A percentile compares a stretch with the other conserved stretches of the same genome.
Evolutionary conservation across 2,113 vertebrate genomes (phyloP).

Genomic region (Aegypius monachus): DNA sequence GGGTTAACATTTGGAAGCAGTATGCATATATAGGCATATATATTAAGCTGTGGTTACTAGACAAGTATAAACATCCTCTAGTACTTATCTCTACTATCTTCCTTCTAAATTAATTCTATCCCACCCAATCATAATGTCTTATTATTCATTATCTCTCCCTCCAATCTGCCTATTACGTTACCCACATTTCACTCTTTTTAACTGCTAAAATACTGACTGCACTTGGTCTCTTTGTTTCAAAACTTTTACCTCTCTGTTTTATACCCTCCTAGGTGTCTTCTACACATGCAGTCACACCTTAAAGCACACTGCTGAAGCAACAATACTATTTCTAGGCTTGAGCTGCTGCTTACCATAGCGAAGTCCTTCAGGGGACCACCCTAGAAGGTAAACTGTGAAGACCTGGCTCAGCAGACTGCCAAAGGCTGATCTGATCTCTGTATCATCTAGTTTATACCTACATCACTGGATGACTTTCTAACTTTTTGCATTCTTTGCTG

Average conservation of each 20-base stretch:
- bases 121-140: background rate
- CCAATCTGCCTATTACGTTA: background rate
- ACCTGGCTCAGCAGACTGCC: background rate
- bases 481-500: background rate
- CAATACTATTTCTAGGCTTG: background rate
- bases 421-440: background rate
- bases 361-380: background rate
- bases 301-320: background rate
- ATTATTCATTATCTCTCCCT: background rate
- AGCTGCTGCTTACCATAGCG: background rate
- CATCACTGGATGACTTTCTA: background rate
- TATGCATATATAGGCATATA: rapidly evolving
- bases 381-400: background rate
- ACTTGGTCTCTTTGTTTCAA: background rate
- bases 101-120: background rate
- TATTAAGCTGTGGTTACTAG: background rate
- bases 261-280: background rate
- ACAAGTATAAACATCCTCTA: background rate
- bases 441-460: background rate
- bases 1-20: background rate
- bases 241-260: background rate
- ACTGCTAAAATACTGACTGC: background rate
- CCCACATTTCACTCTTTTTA: background rate
- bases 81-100: background rate
- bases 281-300: background rate